Conservation (phyloP, 2,888 invertebrate genomes). For the Stegophylla sp. region DNA sequence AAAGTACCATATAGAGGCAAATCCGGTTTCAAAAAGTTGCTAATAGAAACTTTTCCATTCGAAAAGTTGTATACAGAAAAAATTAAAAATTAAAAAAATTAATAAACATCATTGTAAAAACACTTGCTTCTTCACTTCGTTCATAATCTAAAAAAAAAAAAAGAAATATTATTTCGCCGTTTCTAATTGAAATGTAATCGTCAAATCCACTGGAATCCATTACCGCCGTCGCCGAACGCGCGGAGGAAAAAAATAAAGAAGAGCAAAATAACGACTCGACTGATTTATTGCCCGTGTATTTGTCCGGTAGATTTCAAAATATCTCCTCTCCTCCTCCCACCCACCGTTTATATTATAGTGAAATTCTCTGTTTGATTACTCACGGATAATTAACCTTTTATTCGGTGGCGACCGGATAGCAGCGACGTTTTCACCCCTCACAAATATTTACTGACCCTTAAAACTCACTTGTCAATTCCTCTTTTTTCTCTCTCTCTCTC, state of each 20-base stretch:
- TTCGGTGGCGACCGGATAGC: background rate
- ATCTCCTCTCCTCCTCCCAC: background rate
- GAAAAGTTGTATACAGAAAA: too few species aligned
- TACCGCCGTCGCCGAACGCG: background rate
- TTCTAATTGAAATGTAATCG: constrained; percentile 9
- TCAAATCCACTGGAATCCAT: constrained; percentile 27
- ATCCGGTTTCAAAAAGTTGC: too few species aligned
- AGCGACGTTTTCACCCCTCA: background rate
- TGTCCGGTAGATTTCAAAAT: constrained; percentile 5
- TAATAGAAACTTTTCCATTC: too few species aligned
- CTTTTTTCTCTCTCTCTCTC: background rate
- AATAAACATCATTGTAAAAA: too few species aligned
- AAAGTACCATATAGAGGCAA: too few species aligned
- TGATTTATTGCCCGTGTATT: constrained; percentile 37
- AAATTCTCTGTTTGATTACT: constrained; percentile 41
- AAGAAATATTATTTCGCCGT: too few species aligned
- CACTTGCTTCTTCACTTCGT: too few species aligned
- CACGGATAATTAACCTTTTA: constrained; percentile 47
- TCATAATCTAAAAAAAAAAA: too few species aligned
- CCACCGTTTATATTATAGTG: background rate
- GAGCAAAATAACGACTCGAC: background rate
- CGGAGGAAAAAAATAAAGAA: background rate
- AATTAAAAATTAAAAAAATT: too few species aligned
- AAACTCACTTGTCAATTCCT: constrained; percentile 40
- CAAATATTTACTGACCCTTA: constrained; percentile 33